Base-by-base conservation (phyloP, 2,888 invertebrate species). In the Hemistola chrysoprasaria region DNA sequence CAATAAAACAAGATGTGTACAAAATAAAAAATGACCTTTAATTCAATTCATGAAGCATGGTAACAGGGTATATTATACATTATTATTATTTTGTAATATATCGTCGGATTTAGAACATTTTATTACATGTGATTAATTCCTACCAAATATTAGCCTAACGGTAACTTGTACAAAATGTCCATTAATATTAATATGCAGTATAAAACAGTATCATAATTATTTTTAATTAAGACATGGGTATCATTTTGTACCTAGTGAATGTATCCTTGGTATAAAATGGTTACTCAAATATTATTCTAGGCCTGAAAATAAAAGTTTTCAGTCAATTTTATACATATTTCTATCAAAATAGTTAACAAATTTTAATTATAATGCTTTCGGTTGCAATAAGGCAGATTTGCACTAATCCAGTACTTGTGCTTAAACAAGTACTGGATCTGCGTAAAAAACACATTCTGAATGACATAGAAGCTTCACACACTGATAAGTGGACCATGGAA, bases 161-260 rank as follows among this genome's bases (percentile, higher is more conserved):
- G 87, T 88, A 87, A 88, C 87, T 87, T 79, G 85, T 88, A 85
- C 86, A 87, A 86, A 86, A 84, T 82, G 78, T 85, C 85, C 83
- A 85, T 62, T 78, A 66, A 65, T 74, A 64, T 65, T 70, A 71
- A 69, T 67, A 69, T 63, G 62, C 62, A 62, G 77, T 87, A 85
- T 85, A 85, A 86, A 86, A 85, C 79, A 80, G 83, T 86, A 80
- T 73, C 76, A 80, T 78, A 65, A 76, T 71, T 67, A 16, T n/a
- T n/a, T n/a, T 62, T 56, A 63, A 57, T 60, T 57, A 66, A 59
- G 56, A 62, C 58, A 76, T 66, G 74, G 75, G 72, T 72, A 76
- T 80, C 64, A 69, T 75, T 35, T 77, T 79, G 69, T 74, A 69
- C 71, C 71, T 68, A 67, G n/a, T n/a, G 73, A 71, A 78, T 77